phyloP scores from a whole-genome alignment of 2,888 invertebrate species.

The Polymixis flavicincta region DNA sequence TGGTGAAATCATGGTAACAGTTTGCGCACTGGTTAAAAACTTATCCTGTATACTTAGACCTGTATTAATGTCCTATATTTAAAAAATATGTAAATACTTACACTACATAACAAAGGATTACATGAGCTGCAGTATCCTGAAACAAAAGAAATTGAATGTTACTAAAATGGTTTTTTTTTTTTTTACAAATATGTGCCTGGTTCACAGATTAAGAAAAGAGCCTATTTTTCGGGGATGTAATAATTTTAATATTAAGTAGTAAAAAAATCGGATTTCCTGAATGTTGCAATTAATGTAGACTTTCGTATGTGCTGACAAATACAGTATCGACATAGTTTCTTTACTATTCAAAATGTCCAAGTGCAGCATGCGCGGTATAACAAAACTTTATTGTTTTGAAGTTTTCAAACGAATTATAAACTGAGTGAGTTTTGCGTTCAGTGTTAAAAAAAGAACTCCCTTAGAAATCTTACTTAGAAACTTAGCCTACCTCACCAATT shows the following conservation, averaged over 20 bases:
- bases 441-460: too few relatives aligned
- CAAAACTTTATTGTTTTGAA: not conserved
- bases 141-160: constrained; percentile 55
- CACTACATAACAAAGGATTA: constrained; percentile 70
- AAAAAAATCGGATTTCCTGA: too few relatives aligned
- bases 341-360: not conserved
- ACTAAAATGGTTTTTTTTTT: too few relatives aligned
- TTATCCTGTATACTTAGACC: too few relatives aligned
- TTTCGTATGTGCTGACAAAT: not conserved
- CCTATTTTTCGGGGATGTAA: too few relatives aligned
- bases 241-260: too few relatives aligned
- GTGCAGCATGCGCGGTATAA: not conserved
- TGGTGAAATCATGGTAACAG: too few relatives aligned
- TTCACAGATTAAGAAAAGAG: not conserved
- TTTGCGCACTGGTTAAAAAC: too few relatives aligned
- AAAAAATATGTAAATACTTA: constrained; percentile 60
- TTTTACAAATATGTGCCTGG: too few relatives aligned
- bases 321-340: not conserved
- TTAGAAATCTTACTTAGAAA: not conserved
- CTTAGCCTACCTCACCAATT: not conserved
- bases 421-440: not conserved
- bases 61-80: not conserved
- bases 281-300: too few relatives aligned
- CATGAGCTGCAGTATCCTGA: constrained; percentile 59
- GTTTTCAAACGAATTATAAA: not conserved